A percentile compares a stretch with the other conserved stretches of the same genome.
phyloP scores from a whole-genome alignment of 2,113 vertebrate genomes.

The Oryzias celebensis region DNA sequence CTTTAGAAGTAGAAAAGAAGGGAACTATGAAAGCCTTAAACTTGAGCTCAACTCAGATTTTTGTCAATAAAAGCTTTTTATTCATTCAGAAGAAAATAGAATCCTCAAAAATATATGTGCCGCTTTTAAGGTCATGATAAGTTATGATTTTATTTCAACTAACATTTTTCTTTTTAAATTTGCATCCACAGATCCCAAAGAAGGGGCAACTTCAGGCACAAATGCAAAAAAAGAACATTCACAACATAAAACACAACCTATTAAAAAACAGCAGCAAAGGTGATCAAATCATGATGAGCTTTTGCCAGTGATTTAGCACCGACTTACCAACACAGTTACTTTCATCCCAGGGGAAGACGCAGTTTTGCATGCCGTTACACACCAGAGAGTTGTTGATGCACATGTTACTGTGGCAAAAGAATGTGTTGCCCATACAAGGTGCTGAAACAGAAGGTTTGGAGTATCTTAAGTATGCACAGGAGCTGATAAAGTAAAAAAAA shows the following conservation, averaged over 20 bases:
- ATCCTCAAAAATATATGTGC: too few species aligned
- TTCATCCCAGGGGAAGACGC: conserved; percentile 97
- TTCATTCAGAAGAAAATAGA: too few species aligned
- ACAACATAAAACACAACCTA: conserved; percentile 1
- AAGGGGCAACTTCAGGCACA: too few species aligned
- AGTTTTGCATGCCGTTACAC: conserved; percentile 96
- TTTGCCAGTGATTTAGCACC: conserved; percentile 1
- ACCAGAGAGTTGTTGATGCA: conserved; percentile 97
- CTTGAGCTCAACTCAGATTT: too few species aligned
- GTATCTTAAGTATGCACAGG: background rate
- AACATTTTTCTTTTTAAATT: too few species aligned
- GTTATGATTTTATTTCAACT: too few species aligned
- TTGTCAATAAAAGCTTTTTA: too few species aligned
- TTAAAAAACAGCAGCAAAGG: background rate
- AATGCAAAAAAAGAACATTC: too few species aligned
- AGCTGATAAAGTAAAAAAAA: background rate
- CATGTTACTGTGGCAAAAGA: conserved; percentile 98
- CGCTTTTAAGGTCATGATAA: too few species aligned
- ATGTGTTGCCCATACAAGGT: conserved; percentile 84
- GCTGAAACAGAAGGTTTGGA: conserved; percentile 74
- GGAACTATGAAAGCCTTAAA: too few species aligned
- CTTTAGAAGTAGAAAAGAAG: too few species aligned
- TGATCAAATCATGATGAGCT: background rate
- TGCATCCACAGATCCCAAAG: too few species aligned
- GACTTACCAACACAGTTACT: conserved; percentile 90